Evolutionary conservation across 2,797 vertebrate species (phyloP).

Genomic region (Phataginus tricuspis): DNA sequence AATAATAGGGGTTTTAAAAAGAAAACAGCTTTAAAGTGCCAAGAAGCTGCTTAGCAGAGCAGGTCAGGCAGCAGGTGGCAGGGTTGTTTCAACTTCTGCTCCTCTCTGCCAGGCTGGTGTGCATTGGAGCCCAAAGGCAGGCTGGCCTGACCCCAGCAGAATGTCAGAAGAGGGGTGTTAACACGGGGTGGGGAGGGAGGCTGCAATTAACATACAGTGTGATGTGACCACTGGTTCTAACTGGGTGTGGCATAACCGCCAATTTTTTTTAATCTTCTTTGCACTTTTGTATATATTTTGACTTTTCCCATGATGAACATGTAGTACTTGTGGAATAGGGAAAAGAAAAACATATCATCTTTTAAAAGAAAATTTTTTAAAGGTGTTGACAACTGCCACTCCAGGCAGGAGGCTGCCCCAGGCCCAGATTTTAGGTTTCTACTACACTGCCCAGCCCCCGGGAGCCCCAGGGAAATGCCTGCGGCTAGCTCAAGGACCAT

Average conservation of each 20-base stretch:
- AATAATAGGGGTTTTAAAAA: neutral
- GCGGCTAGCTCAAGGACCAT: neutral
- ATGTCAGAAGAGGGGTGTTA: neutral
- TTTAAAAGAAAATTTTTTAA: neutral
- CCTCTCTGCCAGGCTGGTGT: neutral
- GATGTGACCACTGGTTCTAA: neutral
- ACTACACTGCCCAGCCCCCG: neutral
- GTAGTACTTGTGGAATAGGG: neutral
- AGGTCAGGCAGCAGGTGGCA: slow-evolving; percentile 84
- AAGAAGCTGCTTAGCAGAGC: slow-evolving; percentile 13
- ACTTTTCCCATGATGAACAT: slow-evolving; percentile 11
- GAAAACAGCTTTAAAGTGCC: slow-evolving; percentile 1
- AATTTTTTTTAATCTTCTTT: neutral
- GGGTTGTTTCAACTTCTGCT: slow-evolving; percentile 81
- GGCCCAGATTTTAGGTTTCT: neutral
- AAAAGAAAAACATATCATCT: neutral
- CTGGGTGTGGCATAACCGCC: neutral
- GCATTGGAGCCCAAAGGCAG: neutral
- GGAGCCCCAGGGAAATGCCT: neutral
- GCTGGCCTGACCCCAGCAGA: neutral
- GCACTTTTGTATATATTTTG: neutral
- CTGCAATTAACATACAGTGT: neutral
- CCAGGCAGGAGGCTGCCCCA: neutral
- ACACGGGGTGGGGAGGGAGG: neutral
- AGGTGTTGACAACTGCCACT: neutral